A percentile compares a stretch with the other conserved stretches of the same genome.
Evolutionary conservation across 2,113 vertebrate genomes (phyloP).

Genomic region (Podarcis cretensis): DNA sequence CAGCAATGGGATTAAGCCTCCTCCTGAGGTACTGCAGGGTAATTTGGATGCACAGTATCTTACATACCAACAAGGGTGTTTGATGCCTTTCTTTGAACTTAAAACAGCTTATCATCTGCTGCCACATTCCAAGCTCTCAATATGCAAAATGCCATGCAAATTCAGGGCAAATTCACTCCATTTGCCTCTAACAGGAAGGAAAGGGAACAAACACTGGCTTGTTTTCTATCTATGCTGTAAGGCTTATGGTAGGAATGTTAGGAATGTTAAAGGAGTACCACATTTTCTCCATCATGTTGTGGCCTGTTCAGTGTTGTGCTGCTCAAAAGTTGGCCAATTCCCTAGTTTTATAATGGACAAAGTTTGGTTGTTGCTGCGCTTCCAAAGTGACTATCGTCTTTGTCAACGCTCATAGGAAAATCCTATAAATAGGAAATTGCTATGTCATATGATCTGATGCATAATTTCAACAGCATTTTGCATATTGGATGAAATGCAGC

Average conservation of each 20-base stretch:
- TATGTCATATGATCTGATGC: not conserved
- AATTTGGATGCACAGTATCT: not conserved
- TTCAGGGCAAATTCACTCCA: slow-evolving; percentile 43
- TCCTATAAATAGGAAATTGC: not conserved
- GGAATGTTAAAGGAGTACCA: slow-evolving; percentile 39
- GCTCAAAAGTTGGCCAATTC: not conserved
- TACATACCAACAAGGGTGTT: slow-evolving; percentile 29
- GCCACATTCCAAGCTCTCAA: slow-evolving; percentile 41
- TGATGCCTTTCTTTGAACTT: slow-evolving; percentile 37
- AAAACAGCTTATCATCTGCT: slow-evolving; percentile 48
- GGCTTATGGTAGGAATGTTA: slow-evolving; percentile 54
- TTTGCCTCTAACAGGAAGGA: slow-evolving; percentile 35
- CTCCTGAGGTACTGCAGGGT: not conserved
- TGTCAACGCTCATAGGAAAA: not conserved
- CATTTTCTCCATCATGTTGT: not conserved
- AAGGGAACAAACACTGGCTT: not conserved
- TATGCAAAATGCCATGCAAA: slow-evolving; percentile 73
- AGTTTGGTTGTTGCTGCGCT: not conserved
- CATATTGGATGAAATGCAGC: not conserved
- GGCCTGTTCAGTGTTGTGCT: slow-evolving; percentile 5
- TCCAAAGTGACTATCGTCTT: not conserved
- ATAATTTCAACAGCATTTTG: not conserved
- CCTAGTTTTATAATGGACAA: not conserved
- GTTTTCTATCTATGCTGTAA: slow-evolving; percentile 40
- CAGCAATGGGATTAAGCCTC: not conserved